Evolutionary conservation across 1,140 invertebrate species (phyloP).

Genomic region (Drosophila eugracilis): DNA sequence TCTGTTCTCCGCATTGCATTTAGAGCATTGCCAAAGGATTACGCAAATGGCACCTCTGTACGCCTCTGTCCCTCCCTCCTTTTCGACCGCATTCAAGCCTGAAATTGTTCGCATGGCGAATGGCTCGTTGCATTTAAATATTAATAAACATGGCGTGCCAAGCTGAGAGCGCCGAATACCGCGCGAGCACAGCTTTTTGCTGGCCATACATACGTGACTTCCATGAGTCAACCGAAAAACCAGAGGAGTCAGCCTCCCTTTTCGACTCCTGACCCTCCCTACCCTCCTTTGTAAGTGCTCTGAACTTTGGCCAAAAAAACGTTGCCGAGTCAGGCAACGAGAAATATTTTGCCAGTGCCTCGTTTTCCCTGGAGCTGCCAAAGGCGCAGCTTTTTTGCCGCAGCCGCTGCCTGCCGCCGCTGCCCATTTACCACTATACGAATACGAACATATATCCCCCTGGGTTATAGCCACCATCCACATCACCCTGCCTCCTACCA

Average conservation of each 20-base stretch:
- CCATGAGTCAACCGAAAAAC: conserved; percentile 70
- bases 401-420: conserved; percentile 1
- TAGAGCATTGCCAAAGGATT: conserved; percentile 59
- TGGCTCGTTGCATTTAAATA: conserved; percentile 82
- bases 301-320: conserved; percentile 75
- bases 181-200: conserved; percentile 57
- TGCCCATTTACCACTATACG: conserved; percentile 32
- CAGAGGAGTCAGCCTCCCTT: conserved; percentile 27
- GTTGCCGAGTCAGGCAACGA: conserved; percentile 74
- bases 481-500: not conserved
- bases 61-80: conserved; percentile 6
- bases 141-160: conserved; percentile 82
- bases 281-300: conserved; percentile 8
- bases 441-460: too few relatives aligned
- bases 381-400: conserved; percentile 57
- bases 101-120: conserved; percentile 73
- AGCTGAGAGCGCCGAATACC: conserved; percentile 72
- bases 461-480: not conserved
- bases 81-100: conserved; percentile 64
- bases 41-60: conserved; percentile 37
- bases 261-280: conserved; percentile 8
- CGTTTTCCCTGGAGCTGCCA: conserved; percentile 31
- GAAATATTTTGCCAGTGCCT: conserved; percentile 35
- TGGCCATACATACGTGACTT: conserved; percentile 73
- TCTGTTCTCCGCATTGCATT: conserved; percentile 38